A percentile compares a stretch with the other conserved stretches of the same genome.
Conservation (phyloP, 2,797 vertebrate genomes). For the Tapera naevia region DNA sequence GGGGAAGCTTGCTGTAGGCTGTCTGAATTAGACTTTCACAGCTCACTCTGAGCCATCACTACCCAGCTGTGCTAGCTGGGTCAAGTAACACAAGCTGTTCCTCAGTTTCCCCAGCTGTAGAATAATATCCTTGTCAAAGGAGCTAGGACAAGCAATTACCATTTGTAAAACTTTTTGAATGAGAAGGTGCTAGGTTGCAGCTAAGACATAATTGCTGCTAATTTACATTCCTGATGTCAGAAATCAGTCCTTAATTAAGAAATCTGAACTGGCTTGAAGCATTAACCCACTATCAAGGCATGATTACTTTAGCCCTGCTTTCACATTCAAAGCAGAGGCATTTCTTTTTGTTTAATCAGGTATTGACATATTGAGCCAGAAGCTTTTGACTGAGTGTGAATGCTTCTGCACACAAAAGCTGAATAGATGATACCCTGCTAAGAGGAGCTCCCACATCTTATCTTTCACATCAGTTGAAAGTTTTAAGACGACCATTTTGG, state of each 20-base stretch:
- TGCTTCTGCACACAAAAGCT: slow-evolving; percentile 41
- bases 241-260: slow-evolving; percentile 63
- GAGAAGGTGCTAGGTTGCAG: slow-evolving; percentile 40
- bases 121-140: not conserved
- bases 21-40: not conserved
- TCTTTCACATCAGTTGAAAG: slow-evolving; percentile 6
- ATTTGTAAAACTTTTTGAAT: slow-evolving; percentile 8
- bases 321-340: slow-evolving; percentile 52
- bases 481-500: not conserved
- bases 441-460: slow-evolving; percentile 36
- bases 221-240: slow-evolving; percentile 61
- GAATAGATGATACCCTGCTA: slow-evolving; percentile 56
- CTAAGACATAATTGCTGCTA: slow-evolving; percentile 31
- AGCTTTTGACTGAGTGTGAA: slow-evolving; percentile 50
- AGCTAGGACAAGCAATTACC: slow-evolving; percentile 5
- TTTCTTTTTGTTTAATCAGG: slow-evolving; percentile 61
- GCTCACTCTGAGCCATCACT: not conserved
- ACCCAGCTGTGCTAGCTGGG: not conserved
- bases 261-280: slow-evolving; percentile 24
- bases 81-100: not conserved
- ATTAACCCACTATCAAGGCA: slow-evolving; percentile 43
- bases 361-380: slow-evolving; percentile 53
- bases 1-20: not conserved
- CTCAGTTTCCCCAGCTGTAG: slow-evolving; percentile 37
- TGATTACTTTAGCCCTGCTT: slow-evolving; percentile 45